Evolutionary conservation across 2,888 invertebrate species (phyloP).

Genomic region (Ormyrus nitidulus): DNA sequence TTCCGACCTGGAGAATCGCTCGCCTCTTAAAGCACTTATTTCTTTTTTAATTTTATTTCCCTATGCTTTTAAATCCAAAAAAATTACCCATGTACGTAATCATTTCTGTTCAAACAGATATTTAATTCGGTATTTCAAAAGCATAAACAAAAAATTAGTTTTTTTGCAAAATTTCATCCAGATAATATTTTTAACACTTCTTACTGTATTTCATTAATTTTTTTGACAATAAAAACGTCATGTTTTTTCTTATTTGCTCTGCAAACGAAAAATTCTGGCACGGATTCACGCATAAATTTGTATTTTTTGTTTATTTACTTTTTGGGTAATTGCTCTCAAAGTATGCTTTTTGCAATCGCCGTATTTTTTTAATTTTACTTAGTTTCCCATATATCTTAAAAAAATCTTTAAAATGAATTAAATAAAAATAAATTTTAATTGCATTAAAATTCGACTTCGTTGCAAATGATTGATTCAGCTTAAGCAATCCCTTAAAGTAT

Average conservation of each 20-base stretch:
- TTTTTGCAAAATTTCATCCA: constrained; percentile 18
- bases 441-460: constrained; percentile 52
- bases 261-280: constrained; percentile 41
- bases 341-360: constrained; percentile 35
- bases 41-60: constrained; percentile 47
- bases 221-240: constrained; percentile 23
- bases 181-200: constrained; percentile 9
- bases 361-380: constrained; percentile 28
- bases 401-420: constrained; percentile 28
- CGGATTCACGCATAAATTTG: constrained; percentile 46
- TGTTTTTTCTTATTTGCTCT: constrained; percentile 31
- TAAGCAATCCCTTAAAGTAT: constrained; percentile 51
- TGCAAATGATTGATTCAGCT: constrained; percentile 49
- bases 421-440: constrained; percentile 28
- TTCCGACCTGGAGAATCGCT: constrained; percentile 63
- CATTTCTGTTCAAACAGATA: constrained; percentile 2
- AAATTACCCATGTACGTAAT: constrained; percentile 38
- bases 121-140: constrained; percentile 9
- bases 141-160: neutral
- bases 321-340: constrained; percentile 46
- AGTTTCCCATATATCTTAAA: constrained; percentile 16
- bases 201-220: constrained; percentile 1
- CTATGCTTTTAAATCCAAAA: constrained; percentile 31
- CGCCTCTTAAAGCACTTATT: constrained; percentile 60
- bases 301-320: constrained; percentile 34